Conservation (phyloP, 1,140 invertebrate species). For the Macrobrachium rosenbergii region DNA sequence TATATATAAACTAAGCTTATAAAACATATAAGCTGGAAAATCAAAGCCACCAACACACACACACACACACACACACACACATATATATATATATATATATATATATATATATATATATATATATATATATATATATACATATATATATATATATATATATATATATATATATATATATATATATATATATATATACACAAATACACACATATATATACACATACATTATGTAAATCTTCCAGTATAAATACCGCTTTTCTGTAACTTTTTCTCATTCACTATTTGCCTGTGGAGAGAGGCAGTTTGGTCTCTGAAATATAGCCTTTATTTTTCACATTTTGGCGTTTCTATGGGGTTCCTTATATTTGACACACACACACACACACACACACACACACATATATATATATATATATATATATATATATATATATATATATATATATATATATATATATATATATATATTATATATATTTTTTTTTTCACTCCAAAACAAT, state of each 20-base stretch:
- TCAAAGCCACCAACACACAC: too few species aligned
- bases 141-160: slow-evolving; percentile 27
- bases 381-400: too few species aligned
- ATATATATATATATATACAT: slow-evolving; percentile 23
- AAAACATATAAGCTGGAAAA: too few species aligned
- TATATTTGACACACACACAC: not conserved
- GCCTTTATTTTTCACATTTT: too few species aligned
- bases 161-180: slow-evolving; percentile 24
- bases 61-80: too few species aligned
- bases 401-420: slow-evolving; percentile 21
- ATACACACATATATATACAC: not conserved
- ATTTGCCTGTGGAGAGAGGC: too few species aligned
- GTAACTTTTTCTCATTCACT: too few species aligned
- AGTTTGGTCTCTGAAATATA: too few species aligned
- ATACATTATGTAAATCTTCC: too few species aligned
- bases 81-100: slow-evolving; percentile 48
- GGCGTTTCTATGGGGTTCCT: too few species aligned
- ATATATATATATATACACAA: slow-evolving; percentile 7
- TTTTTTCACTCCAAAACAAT: not conserved
- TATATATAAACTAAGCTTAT: too few species aligned
- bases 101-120: slow-evolving; percentile 49
- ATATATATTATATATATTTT: slow-evolving; percentile 27
- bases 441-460: slow-evolving; percentile 18
- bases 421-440: slow-evolving; percentile 27
- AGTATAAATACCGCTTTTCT: too few species aligned